A percentile compares a stretch with the other conserved stretches of the same genome.
Evolutionary conservation across 2,113 vertebrate genomes (phyloP).

Genomic region (Mohoua ochrocephala): DNA sequence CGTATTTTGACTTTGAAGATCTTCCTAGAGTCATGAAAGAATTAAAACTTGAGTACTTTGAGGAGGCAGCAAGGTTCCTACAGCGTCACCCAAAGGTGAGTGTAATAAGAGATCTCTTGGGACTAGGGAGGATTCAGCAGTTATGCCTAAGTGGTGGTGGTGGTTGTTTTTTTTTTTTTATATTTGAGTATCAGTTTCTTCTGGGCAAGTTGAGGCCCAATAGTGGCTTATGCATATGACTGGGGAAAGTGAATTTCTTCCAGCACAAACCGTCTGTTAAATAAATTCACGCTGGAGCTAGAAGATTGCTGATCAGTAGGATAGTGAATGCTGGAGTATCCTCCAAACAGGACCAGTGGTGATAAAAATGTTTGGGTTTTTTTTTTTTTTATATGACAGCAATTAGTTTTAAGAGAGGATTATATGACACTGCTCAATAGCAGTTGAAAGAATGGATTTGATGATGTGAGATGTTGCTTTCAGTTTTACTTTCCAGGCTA

Average conservation of each 20-base stretch:
- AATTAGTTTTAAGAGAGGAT: background rate
- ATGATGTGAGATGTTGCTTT: background rate
- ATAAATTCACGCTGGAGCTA: background rate
- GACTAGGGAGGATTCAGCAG: background rate
- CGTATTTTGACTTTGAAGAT: constrained; percentile 73
- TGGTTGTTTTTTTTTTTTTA: background rate
- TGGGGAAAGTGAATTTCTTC: background rate
- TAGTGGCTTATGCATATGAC: accelerated
- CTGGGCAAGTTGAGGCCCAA: background rate
- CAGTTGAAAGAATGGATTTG: background rate
- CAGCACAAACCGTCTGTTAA: background rate
- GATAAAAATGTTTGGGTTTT: background rate
- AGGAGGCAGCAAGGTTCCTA: constrained; percentile 69
- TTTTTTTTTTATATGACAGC: background rate
- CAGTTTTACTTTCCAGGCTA: background rate
- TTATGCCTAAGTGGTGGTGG: background rate
- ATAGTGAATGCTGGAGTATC: background rate
- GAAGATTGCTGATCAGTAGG: background rate
- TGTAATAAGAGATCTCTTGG: background rate
- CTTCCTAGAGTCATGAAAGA: constrained; percentile 63
- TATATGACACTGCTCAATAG: background rate
- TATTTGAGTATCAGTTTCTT: background rate
- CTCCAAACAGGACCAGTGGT: background rate
- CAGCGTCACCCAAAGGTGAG: constrained; percentile 68
- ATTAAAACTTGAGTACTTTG: constrained; percentile 72